These are phyloP conservation scores for Volucella bombylans DNA, from an alignment of 2,888 invertebrate species.

Conservation along the genomic window DNA sequence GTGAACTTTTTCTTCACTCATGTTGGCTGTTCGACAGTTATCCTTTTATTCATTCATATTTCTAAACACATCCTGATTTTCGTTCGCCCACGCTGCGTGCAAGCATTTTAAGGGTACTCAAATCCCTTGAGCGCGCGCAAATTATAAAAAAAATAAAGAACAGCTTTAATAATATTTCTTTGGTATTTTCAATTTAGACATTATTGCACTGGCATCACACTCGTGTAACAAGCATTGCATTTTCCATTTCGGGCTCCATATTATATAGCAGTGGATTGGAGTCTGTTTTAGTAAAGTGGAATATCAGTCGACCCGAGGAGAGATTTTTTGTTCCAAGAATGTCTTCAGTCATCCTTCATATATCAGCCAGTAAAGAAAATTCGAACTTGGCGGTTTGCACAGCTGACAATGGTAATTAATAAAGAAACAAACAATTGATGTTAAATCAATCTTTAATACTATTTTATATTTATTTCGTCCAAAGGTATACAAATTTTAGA, in stretches of 20 bases:
- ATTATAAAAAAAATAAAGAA: too few species aligned
- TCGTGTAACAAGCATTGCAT: conserved; percentile 86
- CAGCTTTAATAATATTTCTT: too few species aligned
- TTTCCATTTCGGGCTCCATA: conserved; percentile 86
- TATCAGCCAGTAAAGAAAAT: conserved; percentile 86
- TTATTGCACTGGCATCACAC: conserved; percentile 91
- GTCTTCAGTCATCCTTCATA: conserved; percentile 86
- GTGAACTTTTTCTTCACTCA: too few species aligned
- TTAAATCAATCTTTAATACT: background rate
- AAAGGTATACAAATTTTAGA: conserved; percentile 84
- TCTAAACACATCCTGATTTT: too few species aligned
- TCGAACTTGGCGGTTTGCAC: conserved; percentile 86
- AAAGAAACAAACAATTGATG: background rate
- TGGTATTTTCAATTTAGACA: conserved; percentile 78
- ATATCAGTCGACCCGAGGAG: conserved; percentile 83
- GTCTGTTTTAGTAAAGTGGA: conserved; percentile 90
- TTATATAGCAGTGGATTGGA: conserved; percentile 91
- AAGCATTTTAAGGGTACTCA: too few species aligned
- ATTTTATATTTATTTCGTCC: background rate
- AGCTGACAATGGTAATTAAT: conserved; percentile 85
- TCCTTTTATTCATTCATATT: too few species aligned
- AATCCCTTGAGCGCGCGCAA: too few species aligned
- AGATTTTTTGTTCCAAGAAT: conserved; percentile 87
- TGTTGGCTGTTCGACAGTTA: too few species aligned
- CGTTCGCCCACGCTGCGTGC: too few species aligned